Evolutionary conservation across 1,140 invertebrate genomes (phyloP).

Genomic region (Atopsyche davidsoni): DNA sequence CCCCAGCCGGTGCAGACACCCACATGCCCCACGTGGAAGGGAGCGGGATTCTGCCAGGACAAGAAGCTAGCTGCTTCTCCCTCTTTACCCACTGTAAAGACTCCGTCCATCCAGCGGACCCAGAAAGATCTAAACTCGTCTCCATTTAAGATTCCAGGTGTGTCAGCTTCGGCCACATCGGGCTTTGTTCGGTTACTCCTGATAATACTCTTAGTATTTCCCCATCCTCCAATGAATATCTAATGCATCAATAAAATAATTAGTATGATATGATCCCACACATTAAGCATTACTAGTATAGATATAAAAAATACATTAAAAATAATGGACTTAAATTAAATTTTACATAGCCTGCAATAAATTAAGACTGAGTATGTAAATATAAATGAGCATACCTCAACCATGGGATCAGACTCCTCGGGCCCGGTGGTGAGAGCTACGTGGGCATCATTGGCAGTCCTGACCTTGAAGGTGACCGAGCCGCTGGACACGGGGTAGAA

Average conservation of each 20-base stretch:
- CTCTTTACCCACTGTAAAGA: constrained; percentile 61
- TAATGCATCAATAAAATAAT: too few relatives aligned
- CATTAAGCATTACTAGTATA: background rate
- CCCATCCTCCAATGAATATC: constrained; percentile 80
- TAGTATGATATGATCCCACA: background rate
- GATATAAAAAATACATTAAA: background rate
- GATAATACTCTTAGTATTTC: constrained; percentile 75
- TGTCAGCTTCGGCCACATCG: constrained; percentile 66
- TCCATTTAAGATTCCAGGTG: constrained; percentile 59
- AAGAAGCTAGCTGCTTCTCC: constrained; percentile 65
- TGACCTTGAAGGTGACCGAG: constrained; percentile 67
- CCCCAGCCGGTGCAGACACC: constrained; percentile 84
- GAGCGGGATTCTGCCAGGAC: constrained; percentile 61
- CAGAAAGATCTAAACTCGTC: constrained; percentile 76
- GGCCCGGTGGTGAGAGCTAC: constrained; percentile 64
- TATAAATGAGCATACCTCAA: constrained; percentile 51
- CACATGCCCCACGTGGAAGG: constrained; percentile 62
- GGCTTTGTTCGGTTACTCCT: constrained; percentile 71
- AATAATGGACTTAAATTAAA: background rate
- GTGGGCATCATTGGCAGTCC: constrained; percentile 72
- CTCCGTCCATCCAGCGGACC: constrained; percentile 68
- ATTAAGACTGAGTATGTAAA: background rate
- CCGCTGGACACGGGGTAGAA: constrained; percentile 65
- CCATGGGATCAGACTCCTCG: constrained; percentile 63
- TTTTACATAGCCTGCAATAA: background rate